These are phyloP conservation scores for Procavia capensis DNA, from an alignment of 2,113 vertebrate genomes.

Conservation along the genomic window DNA sequence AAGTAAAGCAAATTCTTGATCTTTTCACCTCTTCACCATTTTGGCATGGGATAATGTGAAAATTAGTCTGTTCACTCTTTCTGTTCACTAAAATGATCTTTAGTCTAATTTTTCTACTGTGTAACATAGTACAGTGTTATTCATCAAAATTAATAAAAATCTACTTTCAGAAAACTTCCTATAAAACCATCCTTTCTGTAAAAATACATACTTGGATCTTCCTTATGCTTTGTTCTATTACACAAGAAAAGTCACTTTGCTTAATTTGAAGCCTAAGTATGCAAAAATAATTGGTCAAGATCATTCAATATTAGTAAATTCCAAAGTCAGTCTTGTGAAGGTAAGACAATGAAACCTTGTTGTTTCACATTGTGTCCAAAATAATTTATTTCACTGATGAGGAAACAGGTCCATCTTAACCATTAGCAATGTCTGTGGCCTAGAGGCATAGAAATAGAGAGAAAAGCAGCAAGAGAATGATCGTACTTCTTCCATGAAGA, in stretches of 20 bases:
- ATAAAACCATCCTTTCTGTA: neutral
- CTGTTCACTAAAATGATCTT: neutral
- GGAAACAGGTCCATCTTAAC: constrained; percentile 6
- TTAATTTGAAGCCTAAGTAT: neutral
- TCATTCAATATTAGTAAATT: constrained; percentile 28
- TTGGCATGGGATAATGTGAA: neutral
- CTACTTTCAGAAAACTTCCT: neutral
- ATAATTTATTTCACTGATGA: constrained; percentile 1
- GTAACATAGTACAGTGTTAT: neutral
- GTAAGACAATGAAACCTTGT: constrained; percentile 6
- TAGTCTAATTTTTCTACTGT: neutral
- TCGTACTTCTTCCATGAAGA: neutral
- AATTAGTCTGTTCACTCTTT: neutral
- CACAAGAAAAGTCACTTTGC: neutral
- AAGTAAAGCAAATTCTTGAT: neutral
- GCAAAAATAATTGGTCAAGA: neutral
- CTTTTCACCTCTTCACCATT: neutral
- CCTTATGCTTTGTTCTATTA: neutral
- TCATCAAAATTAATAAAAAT: constrained; percentile 31
- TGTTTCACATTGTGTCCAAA: neutral
- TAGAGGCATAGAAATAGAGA: neutral
- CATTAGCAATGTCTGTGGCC: neutral
- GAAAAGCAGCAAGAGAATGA: neutral
- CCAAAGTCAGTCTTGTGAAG: neutral
- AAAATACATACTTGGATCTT: neutral